phyloP scores from a whole-genome alignment of 2,888 invertebrate genomes.

The Zelleria hepariella region DNA sequence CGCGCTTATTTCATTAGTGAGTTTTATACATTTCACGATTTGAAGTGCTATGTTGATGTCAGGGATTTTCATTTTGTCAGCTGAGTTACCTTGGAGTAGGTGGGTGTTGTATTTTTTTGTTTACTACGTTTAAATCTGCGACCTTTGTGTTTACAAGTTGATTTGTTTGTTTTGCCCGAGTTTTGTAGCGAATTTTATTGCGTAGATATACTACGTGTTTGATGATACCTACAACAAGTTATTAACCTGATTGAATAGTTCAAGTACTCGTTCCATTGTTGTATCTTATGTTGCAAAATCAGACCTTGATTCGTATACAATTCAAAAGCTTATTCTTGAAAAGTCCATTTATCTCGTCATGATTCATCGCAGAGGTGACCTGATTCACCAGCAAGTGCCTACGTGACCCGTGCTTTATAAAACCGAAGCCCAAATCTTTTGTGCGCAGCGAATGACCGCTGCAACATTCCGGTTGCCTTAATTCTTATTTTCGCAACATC shows the following conservation, averaged over 20 bases:
- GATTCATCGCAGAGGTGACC: not conserved
- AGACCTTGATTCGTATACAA: not conserved
- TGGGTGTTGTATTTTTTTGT: constrained; percentile 53
- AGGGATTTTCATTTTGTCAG: constrained; percentile 61
- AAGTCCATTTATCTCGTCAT: not conserved
- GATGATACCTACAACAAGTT: constrained; percentile 22
- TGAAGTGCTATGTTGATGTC: constrained; percentile 52
- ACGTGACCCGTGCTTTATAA: constrained; percentile 8
- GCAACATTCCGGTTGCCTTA: constrained; percentile 21
- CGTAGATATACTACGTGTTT: not conserved
- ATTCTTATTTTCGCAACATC: constrained; percentile 15
- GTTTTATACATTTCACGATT: constrained; percentile 29
- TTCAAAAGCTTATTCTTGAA: not conserved
- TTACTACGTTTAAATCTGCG: constrained; percentile 14
- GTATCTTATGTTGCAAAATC: not conserved
- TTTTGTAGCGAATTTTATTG: constrained; percentile 3
- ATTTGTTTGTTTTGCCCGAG: constrained; percentile 12
- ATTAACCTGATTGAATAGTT: constrained; percentile 44
- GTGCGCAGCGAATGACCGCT: constrained; percentile 9
- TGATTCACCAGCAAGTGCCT: constrained; percentile 9
- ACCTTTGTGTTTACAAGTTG: constrained; percentile 1
- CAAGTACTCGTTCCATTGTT: constrained; percentile 14
- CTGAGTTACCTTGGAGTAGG: constrained; percentile 55
- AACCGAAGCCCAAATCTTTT: not conserved
- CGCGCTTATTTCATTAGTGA: constrained; percentile 48